Evolutionary conservation across 2,113 vertebrate species (phyloP), one percentile per base, ranked within the genome.

Genomic region (Datnioides undecimradiatus): DNA sequence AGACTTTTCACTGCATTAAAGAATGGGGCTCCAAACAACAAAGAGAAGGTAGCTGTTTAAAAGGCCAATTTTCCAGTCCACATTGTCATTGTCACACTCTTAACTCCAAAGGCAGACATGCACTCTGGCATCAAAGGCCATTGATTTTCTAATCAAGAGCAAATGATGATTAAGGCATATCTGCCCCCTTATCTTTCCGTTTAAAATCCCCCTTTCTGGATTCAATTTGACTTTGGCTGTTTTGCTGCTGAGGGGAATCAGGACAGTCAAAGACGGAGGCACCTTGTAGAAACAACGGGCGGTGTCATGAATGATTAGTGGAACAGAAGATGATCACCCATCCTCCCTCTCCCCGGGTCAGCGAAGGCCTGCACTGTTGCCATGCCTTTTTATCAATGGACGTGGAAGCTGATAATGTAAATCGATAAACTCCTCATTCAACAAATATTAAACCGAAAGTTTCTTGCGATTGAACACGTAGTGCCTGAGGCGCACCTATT

Each of bases 61-160:
- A 93, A 93, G 91, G 87, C 88, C 91, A 93, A 94, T 94, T 91
- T 91, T 91, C 87, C 88, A 91, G 91, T 91, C 89, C 87, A 91
- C 90, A 91, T 92, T 93, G 93, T 93, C 92, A 94, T 93, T 94
- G 93, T 93, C 93, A 93, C 92, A 92, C 90, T 91, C 87, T 93
- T 92, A 93, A 93, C 90, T 90, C 92, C 90, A 93, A 93, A 93
- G 90, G 90, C 91, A 94, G 89, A 94, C 91, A 91, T 91, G 90
- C 91, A 90, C 90, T 91, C 87, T 92, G 91, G 88, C 94, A 94
- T 95, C 93, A 95, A 94, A 95, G 90, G 85, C 91, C 90, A 95
- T 94, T 94, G 95, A 95, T 95, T 95, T 95, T 94, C 92, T 93
- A 93, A 94, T 94, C 92, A 92, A 94, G 90, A 93, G 91, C 85